Conservation (phyloP, 2,888 invertebrate species). For the Zaprionus obscuricornis region DNA sequence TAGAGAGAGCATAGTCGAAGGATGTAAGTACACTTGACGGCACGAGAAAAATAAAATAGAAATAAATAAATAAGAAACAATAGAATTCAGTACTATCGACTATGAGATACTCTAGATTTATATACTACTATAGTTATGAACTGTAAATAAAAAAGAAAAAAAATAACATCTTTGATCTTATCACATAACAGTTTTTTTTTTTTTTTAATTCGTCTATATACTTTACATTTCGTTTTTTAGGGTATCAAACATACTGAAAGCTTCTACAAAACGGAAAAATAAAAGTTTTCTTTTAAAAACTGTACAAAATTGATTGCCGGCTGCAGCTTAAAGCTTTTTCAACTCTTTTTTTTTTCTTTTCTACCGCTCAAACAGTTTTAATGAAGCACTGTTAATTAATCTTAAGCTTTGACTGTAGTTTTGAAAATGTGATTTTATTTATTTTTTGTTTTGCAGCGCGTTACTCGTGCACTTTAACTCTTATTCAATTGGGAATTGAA, state of each 20-base stretch:
- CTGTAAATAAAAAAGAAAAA: too few relatives aligned
- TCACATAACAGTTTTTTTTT: too few relatives aligned
- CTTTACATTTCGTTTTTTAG: background rate
- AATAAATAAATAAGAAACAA: slow-evolving; percentile 12
- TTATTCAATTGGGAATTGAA: too few relatives aligned
- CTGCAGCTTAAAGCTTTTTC: slow-evolving; percentile 18
- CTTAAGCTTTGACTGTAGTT: slow-evolving; percentile 18
- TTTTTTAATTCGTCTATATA: too few relatives aligned
- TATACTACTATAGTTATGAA: too few relatives aligned
- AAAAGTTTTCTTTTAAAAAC: slow-evolving; percentile 10
- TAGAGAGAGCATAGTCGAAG: too few relatives aligned
- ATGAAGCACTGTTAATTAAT: slow-evolving; percentile 31
- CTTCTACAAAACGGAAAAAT: too few relatives aligned
- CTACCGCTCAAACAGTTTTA: slow-evolving; percentile 19
- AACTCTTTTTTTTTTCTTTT: slow-evolving; percentile 2
- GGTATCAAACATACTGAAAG: background rate
- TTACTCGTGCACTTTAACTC: too few relatives aligned
- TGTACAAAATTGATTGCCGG: slow-evolving; percentile 17
- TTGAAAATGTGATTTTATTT: slow-evolving; percentile 3
- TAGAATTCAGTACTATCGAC: background rate
- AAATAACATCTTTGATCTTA: too few relatives aligned
- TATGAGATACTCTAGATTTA: background rate
- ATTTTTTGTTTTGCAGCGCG: too few relatives aligned
- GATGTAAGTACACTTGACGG: too few relatives aligned
- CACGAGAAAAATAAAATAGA: background rate